Percentiles rank a stretch among this genome's conserved stretches.
These are phyloP conservation scores for Stictonetta naevosa DNA, from an alignment of 2,113 vertebrate species.

Conservation along the genomic window DNA sequence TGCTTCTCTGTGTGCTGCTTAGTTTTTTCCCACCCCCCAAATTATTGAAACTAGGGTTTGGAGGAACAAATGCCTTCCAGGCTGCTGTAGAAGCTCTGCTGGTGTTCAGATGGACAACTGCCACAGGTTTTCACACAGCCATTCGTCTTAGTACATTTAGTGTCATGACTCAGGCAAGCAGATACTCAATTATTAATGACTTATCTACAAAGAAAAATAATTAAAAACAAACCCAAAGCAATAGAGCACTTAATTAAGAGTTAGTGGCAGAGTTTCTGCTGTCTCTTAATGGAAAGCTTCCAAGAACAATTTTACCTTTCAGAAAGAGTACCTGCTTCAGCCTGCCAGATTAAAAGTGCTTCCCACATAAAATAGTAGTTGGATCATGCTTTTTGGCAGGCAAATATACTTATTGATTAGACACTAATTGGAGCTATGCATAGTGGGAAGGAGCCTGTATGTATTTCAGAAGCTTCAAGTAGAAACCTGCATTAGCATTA, in stretches of 20 bases:
- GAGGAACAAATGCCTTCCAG: not conserved
- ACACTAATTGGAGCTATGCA: conserved; percentile 39
- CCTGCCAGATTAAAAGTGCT: conserved; percentile 43
- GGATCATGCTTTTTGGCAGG: conserved; percentile 40
- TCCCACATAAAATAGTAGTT: not conserved
- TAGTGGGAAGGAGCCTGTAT: not conserved
- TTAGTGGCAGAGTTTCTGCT: conserved; percentile 40
- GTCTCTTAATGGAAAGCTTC: conserved; percentile 65
- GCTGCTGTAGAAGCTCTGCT: not conserved
- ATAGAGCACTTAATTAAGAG: conserved; percentile 72
- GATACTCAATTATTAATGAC: conserved; percentile 70
- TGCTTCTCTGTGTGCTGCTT: not conserved
- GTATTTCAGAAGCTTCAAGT: not conserved
- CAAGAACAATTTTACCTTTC: conserved; percentile 61
- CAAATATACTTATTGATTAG: conserved; percentile 64
- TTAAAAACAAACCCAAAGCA: conserved; percentile 66
- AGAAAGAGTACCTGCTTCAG: conserved; percentile 43
- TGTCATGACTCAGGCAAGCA: conserved; percentile 59
- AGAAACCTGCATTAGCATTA: not conserved
- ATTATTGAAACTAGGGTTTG: not conserved
- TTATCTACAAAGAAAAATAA: conserved; percentile 71
- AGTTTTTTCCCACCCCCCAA: too few species aligned
- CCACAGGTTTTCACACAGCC: not conserved
- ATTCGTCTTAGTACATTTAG: not conserved
- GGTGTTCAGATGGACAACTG: not conserved